These are phyloP conservation scores for Cylas formicarius DNA, from an alignment of 1,140 invertebrate species.

Conservation along the genomic window DNA sequence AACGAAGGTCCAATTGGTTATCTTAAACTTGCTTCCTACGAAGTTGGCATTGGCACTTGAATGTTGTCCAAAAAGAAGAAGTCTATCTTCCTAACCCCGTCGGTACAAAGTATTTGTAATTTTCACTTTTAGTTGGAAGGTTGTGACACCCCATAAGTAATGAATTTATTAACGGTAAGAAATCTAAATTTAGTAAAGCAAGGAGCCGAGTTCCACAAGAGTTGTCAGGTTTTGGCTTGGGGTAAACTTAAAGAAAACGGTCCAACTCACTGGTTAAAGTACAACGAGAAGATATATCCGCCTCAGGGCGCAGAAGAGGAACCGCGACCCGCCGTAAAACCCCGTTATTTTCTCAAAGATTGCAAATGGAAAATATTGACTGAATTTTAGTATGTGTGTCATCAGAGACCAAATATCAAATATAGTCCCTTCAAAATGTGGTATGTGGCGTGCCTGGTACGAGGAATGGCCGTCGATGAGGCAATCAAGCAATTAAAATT, in stretches of 20 bases:
- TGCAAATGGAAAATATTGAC: slow-evolving; percentile 2
- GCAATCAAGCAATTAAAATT: slow-evolving; percentile 86
- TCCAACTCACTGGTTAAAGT: slow-evolving; percentile 48
- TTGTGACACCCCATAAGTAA: too few species aligned
- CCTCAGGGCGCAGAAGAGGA: slow-evolving; percentile 68
- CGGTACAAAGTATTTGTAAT: too few species aligned
- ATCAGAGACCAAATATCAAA: slow-evolving; percentile 75
- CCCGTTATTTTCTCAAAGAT: slow-evolving; percentile 5
- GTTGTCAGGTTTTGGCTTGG: too few species aligned
- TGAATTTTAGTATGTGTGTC: slow-evolving; percentile 73
- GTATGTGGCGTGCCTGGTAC: slow-evolving; percentile 78
- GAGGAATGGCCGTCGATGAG: slow-evolving; percentile 90
- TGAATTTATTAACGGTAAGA: too few species aligned
- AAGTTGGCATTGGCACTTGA: too few species aligned
- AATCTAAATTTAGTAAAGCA: too few species aligned
- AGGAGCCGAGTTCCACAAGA: too few species aligned
- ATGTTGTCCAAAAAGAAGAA: too few species aligned
- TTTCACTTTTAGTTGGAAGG: too few species aligned
- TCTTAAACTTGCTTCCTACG: too few species aligned
- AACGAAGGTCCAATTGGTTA: too few species aligned
- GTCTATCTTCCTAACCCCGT: too few species aligned
- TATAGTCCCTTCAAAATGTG: slow-evolving; percentile 88
- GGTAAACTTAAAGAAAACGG: not conserved
- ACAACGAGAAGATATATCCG: slow-evolving; percentile 73
- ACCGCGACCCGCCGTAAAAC: slow-evolving; percentile 71